Evolutionary conservation across 2,797 vertebrate species (phyloP).

Genomic region (Poliocrania exsul): DNA sequence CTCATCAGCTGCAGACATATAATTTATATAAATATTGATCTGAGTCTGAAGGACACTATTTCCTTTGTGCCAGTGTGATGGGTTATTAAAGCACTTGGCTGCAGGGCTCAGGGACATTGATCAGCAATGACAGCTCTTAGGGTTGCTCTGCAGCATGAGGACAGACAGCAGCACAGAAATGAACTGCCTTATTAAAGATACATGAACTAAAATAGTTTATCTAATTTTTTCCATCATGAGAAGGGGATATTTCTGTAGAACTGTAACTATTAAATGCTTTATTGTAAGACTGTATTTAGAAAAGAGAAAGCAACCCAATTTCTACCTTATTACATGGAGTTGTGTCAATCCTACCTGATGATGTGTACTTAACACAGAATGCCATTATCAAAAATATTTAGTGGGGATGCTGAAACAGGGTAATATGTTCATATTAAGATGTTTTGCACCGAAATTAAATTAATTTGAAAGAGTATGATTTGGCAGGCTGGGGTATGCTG

Average conservation of each 20-base stretch:
- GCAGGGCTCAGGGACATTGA: constrained; percentile 34
- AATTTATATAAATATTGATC: constrained; percentile 59
- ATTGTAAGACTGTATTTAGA: neutral
- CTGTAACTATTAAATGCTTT: neutral
- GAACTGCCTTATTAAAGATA: neutral
- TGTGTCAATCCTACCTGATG: neutral
- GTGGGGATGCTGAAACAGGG: neutral
- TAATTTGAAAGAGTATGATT: neutral
- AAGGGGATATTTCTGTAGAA: neutral
- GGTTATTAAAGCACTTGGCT: constrained; percentile 41
- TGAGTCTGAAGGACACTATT: constrained; percentile 46
- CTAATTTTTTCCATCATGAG: neutral
- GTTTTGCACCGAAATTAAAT: neutral
- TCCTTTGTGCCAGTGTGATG: neutral
- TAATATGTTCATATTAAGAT: neutral
- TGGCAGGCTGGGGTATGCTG: neutral
- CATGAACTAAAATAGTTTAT: neutral
- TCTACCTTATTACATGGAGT: neutral
- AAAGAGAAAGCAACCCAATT: neutral
- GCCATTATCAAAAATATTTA: neutral
- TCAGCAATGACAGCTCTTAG: neutral
- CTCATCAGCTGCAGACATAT: constrained; percentile 27
- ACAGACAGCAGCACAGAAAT: neutral
- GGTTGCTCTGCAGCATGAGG: neutral
- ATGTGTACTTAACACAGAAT: neutral